Evolutionary conservation across 1,140 invertebrate species (phyloP), one percentile per base, ranked within the genome.

Genomic region (Apocrypta bakeri): DNA sequence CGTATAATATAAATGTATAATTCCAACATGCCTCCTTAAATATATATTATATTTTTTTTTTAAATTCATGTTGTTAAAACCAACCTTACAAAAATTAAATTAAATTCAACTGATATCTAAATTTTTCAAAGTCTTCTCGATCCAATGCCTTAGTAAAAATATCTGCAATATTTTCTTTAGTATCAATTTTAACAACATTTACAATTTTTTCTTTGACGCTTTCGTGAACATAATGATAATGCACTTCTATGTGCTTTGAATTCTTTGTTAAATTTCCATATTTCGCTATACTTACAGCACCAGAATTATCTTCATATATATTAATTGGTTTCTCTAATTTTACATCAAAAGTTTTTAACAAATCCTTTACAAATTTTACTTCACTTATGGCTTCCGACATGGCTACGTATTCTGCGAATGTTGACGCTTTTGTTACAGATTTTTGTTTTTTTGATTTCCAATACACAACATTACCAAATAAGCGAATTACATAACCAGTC

Each of bases 381-480:
- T 85, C 85, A 48, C 74, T 84, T 21, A 83, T 79, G 8, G 66
- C 69, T 69, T 83, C 79, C 17, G 81, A 84, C n/a, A 85, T 25
- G 4, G 83, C 85, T 31, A 86, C 79, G 61, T 84, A 86, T 73
- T 86, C 82, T 7, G 83, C 83, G 56, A 31, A 66, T 24, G 81
- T 86, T 1, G 85, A 85, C 8, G 78, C 24, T 56, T 84, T 83
- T n/a, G 83, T 83, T n/a, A 84, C 78, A 61, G 48, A 56, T 12
- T 24, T 69, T 79, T 85, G 85, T 82, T 84, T 84, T 63, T 64
- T 42, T 9, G 85, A 83, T 77, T 83, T 85, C 84, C 81, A 85
- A 56, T 76, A 80, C 6, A 85, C 27, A 31, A 66, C 3, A 69
- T 69, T 69, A 33, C 27, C 66, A 17, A 8, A 69, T 1, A 69